These are phyloP conservation scores for Pteronotus mesoamericanus DNA, from an alignment of 2,797 vertebrate genomes.

Conservation along the genomic window DNA sequence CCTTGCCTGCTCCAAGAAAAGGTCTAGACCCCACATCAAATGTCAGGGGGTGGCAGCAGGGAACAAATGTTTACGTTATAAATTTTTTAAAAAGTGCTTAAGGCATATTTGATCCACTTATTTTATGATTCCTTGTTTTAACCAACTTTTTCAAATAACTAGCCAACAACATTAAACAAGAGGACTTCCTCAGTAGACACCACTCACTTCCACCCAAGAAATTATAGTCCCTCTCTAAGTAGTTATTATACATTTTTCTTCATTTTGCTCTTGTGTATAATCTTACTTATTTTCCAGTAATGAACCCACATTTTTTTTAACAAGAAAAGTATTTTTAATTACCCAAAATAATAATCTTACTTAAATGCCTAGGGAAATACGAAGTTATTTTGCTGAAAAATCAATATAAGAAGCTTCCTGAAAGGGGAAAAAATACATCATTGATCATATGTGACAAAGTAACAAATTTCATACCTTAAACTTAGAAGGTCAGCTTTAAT, in stretches of 20 bases:
- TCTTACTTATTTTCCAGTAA: neutral
- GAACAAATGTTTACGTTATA: neutral
- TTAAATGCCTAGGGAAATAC: neutral
- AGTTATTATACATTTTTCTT: neutral
- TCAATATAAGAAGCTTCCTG: conserved; percentile 3
- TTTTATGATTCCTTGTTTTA: neutral
- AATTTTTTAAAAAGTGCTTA: neutral
- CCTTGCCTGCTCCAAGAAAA: neutral
- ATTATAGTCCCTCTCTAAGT: neutral
- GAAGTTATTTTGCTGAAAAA: conserved; percentile 40
- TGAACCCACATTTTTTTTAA: neutral
- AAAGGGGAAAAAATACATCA: conserved; percentile 14
- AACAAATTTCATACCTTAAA: conserved; percentile 85
- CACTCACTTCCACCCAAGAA: neutral
- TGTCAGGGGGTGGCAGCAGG: neutral
- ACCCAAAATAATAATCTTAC: conserved; percentile 5
- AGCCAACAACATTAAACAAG: neutral
- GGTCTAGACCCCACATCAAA: neutral
- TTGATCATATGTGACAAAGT: conserved; percentile 81
- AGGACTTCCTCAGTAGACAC: neutral
- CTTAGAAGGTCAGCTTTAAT: conserved; percentile 90
- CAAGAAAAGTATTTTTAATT: conserved; percentile 28
- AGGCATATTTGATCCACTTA: neutral
- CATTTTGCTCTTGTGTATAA: neutral
- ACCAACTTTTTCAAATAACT: neutral